phyloP scores from a whole-genome alignment of 2,888 invertebrate species.

The Dasypogon diadema region DNA sequence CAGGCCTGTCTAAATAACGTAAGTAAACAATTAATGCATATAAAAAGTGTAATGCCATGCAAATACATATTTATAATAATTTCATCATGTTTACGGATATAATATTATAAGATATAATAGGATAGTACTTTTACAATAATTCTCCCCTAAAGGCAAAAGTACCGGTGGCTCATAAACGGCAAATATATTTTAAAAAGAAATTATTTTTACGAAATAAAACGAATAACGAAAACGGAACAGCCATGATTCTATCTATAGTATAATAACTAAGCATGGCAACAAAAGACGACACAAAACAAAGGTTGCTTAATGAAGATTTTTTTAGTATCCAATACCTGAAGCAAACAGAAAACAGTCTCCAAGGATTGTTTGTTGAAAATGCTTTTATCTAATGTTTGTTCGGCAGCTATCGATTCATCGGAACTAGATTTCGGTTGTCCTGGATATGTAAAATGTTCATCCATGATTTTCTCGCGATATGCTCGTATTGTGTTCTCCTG shows the following conservation, averaged over 20 bases:
- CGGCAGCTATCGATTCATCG: constrained; percentile 30
- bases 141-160: neutral
- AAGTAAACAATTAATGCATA: neutral
- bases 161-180: neutral
- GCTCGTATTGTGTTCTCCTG: constrained; percentile 35
- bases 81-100: neutral
- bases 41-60: neutral
- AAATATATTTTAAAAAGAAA: constrained; percentile 14
- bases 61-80: neutral
- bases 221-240: constrained; percentile 24
- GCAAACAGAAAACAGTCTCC: constrained; percentile 59
- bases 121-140: neutral
- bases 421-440: constrained; percentile 38
- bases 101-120: neutral
- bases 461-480: constrained; percentile 24
- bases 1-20: too few relatives aligned
- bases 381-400: constrained; percentile 39
- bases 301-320: constrained; percentile 4
- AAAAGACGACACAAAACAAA: constrained; percentile 44
- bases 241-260: constrained; percentile 19
- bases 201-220: constrained; percentile 1
- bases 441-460: constrained; percentile 46
- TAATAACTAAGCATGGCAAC: constrained; percentile 44
- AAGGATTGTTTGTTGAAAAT: constrained; percentile 57
- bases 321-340: constrained; percentile 58